Conservation (phyloP, 2,888 invertebrate genomes). For the Phragmatobia fuliginosa region DNA sequence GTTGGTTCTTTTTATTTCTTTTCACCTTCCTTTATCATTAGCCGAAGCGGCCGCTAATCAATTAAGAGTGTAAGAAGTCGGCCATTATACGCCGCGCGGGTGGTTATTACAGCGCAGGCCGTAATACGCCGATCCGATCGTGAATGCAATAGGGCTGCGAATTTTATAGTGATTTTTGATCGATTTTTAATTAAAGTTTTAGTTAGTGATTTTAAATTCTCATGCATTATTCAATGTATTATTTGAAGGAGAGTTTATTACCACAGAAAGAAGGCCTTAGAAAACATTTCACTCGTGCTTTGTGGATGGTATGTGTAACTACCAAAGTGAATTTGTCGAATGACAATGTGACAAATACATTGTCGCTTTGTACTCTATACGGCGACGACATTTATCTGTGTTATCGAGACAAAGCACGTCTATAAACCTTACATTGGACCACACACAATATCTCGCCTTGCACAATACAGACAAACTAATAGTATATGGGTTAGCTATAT, state of each 20-base stretch:
- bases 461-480: conserved; percentile 80
- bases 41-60: conserved; percentile 86
- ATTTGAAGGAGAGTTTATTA: conserved; percentile 31
- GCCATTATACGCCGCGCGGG: conserved; percentile 84
- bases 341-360: conserved; percentile 80
- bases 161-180: conserved; percentile 80
- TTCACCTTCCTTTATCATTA: conserved; percentile 87
- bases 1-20: conserved; percentile 83
- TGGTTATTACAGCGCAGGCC: conserved; percentile 83
- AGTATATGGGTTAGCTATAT: conserved; percentile 78
- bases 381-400: conserved; percentile 85
- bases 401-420: conserved; percentile 84
- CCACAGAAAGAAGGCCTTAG: conserved; percentile 50
- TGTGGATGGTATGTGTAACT: conserved; percentile 64
- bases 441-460: conserved; percentile 82
- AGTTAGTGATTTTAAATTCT: conserved; percentile 60
- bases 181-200: conserved; percentile 79
- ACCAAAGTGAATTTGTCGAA: conserved; percentile 77
- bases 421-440: conserved; percentile 85
- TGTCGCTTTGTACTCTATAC: conserved; percentile 81
- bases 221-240: conserved; percentile 37
- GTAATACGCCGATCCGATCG: conserved; percentile 85
- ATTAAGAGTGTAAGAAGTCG: conserved; percentile 87
- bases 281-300: conserved; percentile 56
- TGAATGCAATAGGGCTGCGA: conserved; percentile 84